A percentile compares a stretch with the other conserved stretches of the same genome.
Evolutionary conservation across 2,113 vertebrate species (phyloP).

Genomic region (Penelope pileata): DNA sequence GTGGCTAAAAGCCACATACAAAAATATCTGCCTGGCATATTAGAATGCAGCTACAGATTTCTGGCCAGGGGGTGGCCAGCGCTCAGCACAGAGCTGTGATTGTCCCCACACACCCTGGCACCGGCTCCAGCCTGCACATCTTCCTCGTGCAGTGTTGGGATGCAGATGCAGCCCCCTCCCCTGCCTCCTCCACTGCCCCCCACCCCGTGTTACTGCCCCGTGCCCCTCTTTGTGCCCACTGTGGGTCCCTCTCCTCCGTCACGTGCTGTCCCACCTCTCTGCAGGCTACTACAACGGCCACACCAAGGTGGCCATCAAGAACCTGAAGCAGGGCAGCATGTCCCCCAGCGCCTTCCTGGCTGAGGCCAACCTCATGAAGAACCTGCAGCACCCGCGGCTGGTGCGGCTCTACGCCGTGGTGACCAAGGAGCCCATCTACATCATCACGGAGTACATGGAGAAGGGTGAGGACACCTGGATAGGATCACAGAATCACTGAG

Average conservation of each 20-base stretch:
- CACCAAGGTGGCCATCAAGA: constrained; percentile 93
- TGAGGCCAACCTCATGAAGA: constrained; percentile 98
- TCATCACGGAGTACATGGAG: constrained; percentile 98
- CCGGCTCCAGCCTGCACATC: not conserved
- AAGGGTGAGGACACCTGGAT: constrained; percentile 80
- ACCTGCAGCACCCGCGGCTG: constrained; percentile 87
- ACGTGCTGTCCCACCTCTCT: not conserved
- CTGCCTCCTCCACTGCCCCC: accelerated
- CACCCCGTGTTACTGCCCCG: accelerated
- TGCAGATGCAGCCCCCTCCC: accelerated
- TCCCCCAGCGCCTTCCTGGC: constrained; percentile 92
- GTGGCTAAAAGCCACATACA: not conserved
- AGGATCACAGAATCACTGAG: not conserved
- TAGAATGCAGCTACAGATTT: not conserved
- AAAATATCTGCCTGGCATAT: not conserved
- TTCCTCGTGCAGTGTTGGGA: accelerated
- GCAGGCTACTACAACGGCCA: constrained; percentile 89
- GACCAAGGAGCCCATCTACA: constrained; percentile 95
- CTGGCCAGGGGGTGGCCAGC: not conserved
- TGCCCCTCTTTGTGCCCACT: accelerated
- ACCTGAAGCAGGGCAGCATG: constrained; percentile 94
- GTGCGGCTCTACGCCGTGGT: constrained; percentile 96
- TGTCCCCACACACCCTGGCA: accelerated
- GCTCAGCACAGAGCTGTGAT: not conserved
- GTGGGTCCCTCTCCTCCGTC: not conserved